A percentile compares a stretch with the other conserved stretches of the same genome.
Evolutionary conservation across 1,140 invertebrate species (phyloP).

Genomic region (Aradophagus sp.): DNA sequence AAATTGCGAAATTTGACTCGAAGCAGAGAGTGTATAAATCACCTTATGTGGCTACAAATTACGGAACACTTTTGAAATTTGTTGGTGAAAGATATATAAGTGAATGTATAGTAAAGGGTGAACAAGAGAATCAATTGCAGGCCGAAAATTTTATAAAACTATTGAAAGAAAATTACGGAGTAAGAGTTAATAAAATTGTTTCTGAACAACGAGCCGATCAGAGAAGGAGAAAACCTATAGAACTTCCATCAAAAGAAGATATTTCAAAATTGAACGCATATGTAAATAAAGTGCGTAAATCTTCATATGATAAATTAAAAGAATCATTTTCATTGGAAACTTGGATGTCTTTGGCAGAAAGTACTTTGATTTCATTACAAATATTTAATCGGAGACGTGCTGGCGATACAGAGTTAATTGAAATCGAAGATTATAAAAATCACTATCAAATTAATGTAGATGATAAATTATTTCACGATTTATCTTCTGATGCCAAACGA

Average conservation of each 20-base stretch:
- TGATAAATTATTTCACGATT: no score
- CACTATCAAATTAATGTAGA: no score
- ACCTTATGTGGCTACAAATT: background rate
- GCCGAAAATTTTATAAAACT: constrained; percentile 4
- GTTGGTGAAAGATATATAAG: background rate
- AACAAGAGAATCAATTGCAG: background rate
- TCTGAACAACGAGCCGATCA: background rate
- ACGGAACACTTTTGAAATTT: background rate
- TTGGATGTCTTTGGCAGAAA: background rate
- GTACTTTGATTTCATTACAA: background rate
- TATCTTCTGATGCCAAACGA: no score
- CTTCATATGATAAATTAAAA: background rate
- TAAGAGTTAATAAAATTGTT: background rate
- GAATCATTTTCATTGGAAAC: background rate
- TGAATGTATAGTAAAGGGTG: background rate
- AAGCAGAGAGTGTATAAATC: background rate
- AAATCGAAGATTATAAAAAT: constrained; percentile 4
- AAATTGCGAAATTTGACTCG: background rate
- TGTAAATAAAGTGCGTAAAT: background rate
- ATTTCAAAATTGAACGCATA: background rate
- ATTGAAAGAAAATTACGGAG: no score
- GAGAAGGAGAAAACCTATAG: background rate
- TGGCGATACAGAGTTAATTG: background rate
- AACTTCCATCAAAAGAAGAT: constrained; percentile 3
- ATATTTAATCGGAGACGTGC: constrained; percentile 10